A percentile compares a stretch with the other conserved stretches of the same genome.
These are phyloP conservation scores for Micoletzkya japonica DNA, from an alignment of 2,888 invertebrate species.

Conservation along the genomic window DNA sequence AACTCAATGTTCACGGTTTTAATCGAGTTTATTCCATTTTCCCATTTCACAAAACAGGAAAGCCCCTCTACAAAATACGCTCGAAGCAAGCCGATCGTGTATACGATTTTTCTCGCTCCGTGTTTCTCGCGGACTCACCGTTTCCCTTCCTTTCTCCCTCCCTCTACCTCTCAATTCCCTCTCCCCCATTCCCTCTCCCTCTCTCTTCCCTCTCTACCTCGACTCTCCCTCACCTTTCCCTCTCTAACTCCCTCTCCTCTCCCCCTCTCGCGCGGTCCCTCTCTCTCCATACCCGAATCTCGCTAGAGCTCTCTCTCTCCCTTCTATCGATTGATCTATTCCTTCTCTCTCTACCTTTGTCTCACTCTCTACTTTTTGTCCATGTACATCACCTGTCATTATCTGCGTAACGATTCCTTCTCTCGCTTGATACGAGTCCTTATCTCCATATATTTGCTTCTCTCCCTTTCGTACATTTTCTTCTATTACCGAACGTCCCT, in stretches of 20 bases:
- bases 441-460: no score
- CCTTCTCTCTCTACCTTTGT: neutral
- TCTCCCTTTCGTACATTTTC: no score
- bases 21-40: no score
- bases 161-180: neutral
- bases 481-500: no score
- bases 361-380: neutral
- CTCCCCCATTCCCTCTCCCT: neutral
- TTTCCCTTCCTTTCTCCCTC: constrained; percentile 1
- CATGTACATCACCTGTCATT: no score
- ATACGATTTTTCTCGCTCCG: neutral
- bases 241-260: neutral
- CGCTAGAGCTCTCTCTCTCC: neutral
- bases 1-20: no score
- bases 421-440: no score
- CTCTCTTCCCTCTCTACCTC: neutral
- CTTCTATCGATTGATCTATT: neutral
- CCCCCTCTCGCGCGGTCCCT: constrained; percentile 4
- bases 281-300: constrained; percentile 17
- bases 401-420: no score
- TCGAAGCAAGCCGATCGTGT: no score
- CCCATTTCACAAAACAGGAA: no score
- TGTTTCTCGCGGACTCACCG: neutral
- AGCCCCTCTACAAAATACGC: no score
- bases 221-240: neutral